Percentiles rank a stretch among this genome's conserved stretches.
These are phyloP conservation scores for Amphiprion percula DNA, from an alignment of 2,113 vertebrate species.

Conservation along the genomic window DNA sequence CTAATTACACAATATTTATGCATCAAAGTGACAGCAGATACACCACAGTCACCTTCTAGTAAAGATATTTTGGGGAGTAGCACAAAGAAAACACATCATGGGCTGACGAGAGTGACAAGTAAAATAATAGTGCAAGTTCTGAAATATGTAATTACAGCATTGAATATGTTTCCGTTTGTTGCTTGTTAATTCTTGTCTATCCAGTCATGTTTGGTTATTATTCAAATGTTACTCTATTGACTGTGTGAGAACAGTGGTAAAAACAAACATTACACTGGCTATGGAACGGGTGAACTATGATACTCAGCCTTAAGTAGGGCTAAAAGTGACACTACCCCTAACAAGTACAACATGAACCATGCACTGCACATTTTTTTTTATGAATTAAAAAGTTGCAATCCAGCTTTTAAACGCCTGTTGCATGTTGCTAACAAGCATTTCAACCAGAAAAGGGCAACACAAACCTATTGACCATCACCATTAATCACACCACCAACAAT, in stretches of 20 bases:
- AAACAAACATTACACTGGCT: conserved; percentile 27
- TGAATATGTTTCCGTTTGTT: conserved; percentile 58
- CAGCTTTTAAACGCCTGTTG: conserved; percentile 3
- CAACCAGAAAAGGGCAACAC: conserved; percentile 38
- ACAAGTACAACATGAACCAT: conserved; percentile 3
- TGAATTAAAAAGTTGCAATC: conserved; percentile 7
- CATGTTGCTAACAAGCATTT: conserved; percentile 22
- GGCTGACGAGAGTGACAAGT: conserved; percentile 51
- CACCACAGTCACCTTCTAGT: conserved; percentile 45
- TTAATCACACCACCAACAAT: conserved; percentile 60
- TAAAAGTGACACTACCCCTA: conserved; percentile 7
- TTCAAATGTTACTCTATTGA: conserved; percentile 40
- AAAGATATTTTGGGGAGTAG: conserved; percentile 46
- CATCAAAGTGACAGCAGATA: conserved; percentile 51
- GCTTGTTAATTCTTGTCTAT: conserved; percentile 43
- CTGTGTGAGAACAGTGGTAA: conserved; percentile 31
- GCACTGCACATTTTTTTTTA: not conserved
- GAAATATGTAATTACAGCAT: conserved; percentile 61
- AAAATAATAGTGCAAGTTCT: conserved; percentile 47
- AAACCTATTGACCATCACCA: conserved; percentile 54
- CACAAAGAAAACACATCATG: conserved; percentile 39
- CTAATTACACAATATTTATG: conserved; percentile 58
- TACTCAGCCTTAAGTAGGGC: not conserved
- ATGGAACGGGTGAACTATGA: conserved; percentile 8
- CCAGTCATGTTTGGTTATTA: conserved; percentile 50